Base-by-base conservation (phyloP, 2,113 vertebrate species). In the Urocynchramus pylzowi region DNA sequence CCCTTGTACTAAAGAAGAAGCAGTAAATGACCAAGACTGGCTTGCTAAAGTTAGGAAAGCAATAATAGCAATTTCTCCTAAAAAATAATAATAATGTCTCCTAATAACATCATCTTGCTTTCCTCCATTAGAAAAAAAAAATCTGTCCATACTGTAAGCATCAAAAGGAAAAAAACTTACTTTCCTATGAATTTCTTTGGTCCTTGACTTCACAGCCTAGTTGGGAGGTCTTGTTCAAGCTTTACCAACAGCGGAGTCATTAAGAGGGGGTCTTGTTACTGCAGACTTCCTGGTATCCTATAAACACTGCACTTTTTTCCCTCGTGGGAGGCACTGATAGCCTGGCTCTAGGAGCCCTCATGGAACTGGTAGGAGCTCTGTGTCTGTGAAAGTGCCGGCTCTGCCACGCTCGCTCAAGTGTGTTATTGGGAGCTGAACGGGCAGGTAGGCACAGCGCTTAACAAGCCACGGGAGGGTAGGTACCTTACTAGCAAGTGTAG, bases 111-210 rank as follows among this genome's bases (percentile, higher is more conserved):
- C n/a, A 8, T 41, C 16, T 37, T 77, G 11, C 9, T 74, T 77
- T 76, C 12, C 30, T 75, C 11, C n/a, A 3, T 57, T 50, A 54
- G 28, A 69, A 81, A 77, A 68, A 81, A 60, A 11, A 63, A 41
- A 11, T 2, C 5, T 7, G 1, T 24, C 3, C 57, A 61, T 41
- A 42, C 26, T 3, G 1, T 37, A 26, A 47, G 2, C 8, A 67
- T 54, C 35, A 54, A 49, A 67, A 20, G 13, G 35, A 74, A 91
- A 23, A 33, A 77, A 74, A 89, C 33, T 56, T 83, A 22, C 11
- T 74, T 80, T 53, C 42, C 18, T 67, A 9, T 2, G 0, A 35
- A 47, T 84, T 65, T 70, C 20, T 89, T 89, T 35, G 35, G 26
- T 84, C 45, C 23, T 74, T 67, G 33, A 56, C 11, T 74, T 94